Evolutionary conservation across 2,888 invertebrate species (phyloP).

Genomic region (Hipparchia sbordonii): DNA sequence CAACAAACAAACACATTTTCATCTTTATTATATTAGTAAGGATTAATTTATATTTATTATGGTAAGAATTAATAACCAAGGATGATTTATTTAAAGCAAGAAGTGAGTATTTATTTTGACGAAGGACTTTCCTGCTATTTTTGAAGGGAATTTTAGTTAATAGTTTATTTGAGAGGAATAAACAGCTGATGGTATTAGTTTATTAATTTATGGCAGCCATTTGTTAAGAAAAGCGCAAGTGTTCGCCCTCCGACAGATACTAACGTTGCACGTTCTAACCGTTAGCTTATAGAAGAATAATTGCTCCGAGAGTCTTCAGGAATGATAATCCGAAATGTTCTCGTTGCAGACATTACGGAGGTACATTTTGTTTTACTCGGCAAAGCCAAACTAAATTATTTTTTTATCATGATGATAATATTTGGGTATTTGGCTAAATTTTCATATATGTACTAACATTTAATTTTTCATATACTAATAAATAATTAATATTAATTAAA

Average conservation of each 20-base stretch:
- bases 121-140: slow-evolving; percentile 3
- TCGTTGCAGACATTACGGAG: not conserved
- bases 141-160: slow-evolving; percentile 5
- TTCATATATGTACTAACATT: too few species aligned
- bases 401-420: too few species aligned
- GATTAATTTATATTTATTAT: too few species aligned
- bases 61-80: not conserved
- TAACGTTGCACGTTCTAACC: slow-evolving; percentile 24
- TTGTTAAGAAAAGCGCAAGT: slow-evolving; percentile 38
- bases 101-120: not conserved
- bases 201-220: slow-evolving; percentile 41
- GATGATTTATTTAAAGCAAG: not conserved
- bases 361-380: not conserved
- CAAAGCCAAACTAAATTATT: not conserved
- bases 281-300: slow-evolving; percentile 31
- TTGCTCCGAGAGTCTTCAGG: slow-evolving; percentile 14
- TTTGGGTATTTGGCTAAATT: too few species aligned
- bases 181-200: slow-evolving; percentile 40
- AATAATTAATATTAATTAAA: too few species aligned
- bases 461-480: too few species aligned
- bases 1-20: too few species aligned
- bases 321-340: slow-evolving; percentile 15
- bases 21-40: too few species aligned
- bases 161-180: slow-evolving; percentile 30
- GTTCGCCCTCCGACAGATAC: slow-evolving; percentile 27